Percentiles rank a stretch among this genome's conserved stretches.
Conservation (phyloP, 2,888 invertebrate genomes). For the Andrena marginata region DNA sequence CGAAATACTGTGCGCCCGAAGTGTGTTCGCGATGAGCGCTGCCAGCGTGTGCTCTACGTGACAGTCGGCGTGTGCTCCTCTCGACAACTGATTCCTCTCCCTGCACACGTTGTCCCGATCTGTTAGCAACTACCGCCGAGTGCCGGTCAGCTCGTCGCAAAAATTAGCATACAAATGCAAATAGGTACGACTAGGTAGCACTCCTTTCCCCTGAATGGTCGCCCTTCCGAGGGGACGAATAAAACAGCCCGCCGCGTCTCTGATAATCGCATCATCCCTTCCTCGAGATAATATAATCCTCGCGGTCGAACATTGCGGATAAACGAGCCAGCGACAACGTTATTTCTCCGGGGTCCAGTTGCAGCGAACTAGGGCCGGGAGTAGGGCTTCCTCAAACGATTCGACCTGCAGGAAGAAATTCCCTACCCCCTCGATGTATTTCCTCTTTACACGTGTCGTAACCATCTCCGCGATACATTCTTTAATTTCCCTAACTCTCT, state of each 20-base stretch:
- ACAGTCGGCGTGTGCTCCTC: background rate
- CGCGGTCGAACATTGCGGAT: constrained; percentile 11
- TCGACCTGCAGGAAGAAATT: background rate
- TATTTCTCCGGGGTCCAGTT: background rate
- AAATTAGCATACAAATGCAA: background rate
- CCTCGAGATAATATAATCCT: constrained; percentile 16
- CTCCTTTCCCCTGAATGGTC: background rate
- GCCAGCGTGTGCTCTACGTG: background rate
- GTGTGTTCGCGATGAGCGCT: background rate
- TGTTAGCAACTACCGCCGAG: background rate
- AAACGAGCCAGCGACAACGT: constrained; percentile 32
- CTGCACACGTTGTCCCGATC: background rate
- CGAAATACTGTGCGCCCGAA: background rate
- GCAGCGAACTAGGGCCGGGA: background rate
- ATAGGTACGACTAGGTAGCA: background rate
- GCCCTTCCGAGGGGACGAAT: constrained; percentile 1
- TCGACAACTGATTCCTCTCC: background rate
- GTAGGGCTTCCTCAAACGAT: constrained; percentile 10
- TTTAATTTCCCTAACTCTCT: background rate
- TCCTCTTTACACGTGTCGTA: constrained; percentile 6
- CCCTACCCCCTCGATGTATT: constrained; percentile 7
- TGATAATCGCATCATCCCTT: constrained; percentile 30
- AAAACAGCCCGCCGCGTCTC: background rate
- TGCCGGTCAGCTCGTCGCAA: background rate
- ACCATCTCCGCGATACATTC: constrained; percentile 15